Evolutionary conservation across 2,113 vertebrate genomes (phyloP).

Genomic region (Catharus minimus): DNA sequence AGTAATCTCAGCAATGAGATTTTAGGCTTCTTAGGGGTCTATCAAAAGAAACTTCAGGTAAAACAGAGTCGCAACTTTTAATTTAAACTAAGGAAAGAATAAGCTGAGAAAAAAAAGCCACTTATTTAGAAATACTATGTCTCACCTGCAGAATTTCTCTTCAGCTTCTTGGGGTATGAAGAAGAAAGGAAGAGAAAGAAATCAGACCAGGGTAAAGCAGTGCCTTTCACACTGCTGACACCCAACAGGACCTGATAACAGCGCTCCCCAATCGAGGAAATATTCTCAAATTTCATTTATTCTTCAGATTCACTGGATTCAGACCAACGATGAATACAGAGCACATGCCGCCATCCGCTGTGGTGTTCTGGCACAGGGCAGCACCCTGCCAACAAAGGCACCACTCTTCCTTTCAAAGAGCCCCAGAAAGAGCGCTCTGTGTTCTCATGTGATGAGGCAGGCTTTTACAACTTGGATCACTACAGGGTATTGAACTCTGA

Average conservation of each 20-base stretch:
- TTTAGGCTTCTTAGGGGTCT: neutral
- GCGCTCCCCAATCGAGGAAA: neutral
- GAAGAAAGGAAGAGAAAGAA: neutral
- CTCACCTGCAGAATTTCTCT: neutral
- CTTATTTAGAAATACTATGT: neutral
- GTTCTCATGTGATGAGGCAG: neutral
- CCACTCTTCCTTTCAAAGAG: slow-evolving; percentile 46
- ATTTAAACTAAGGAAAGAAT: neutral
- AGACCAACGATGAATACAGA: neutral
- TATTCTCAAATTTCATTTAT: slow-evolving; percentile 5
- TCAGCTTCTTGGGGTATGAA: neutral
- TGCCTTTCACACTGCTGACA: neutral
- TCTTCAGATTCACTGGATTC: slow-evolving; percentile 20
- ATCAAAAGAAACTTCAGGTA: neutral
- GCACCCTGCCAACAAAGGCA: slow-evolving; percentile 41
- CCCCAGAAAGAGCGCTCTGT: slow-evolving; percentile 7
- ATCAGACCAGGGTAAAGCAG: neutral
- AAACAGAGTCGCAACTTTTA: neutral
- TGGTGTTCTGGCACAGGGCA: slow-evolving; percentile 43
- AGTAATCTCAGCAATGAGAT: neutral
- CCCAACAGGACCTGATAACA: neutral
- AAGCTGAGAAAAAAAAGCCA: neutral
- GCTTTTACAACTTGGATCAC: slow-evolving; percentile 9
- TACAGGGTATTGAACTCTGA: slow-evolving; percentile 23
- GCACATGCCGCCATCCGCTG: neutral